phyloP scores from a whole-genome alignment of 2,797 vertebrate species.

The Bufotes viridis region DNA sequence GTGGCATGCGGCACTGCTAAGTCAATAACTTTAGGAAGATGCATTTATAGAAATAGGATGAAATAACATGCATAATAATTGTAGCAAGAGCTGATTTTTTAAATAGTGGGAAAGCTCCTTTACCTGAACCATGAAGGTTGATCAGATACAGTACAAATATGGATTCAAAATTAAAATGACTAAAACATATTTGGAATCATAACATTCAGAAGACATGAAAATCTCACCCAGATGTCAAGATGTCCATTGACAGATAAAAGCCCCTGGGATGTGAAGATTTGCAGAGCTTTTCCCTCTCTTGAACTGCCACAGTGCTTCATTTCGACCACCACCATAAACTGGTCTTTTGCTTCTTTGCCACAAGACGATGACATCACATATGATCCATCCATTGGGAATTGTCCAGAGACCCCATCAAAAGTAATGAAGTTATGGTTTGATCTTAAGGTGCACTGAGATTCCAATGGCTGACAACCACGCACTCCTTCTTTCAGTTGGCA shows the following conservation, averaged over 20 bases:
- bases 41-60: too few species aligned
- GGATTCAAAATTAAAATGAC: too few species aligned
- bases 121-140: not conserved
- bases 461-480: conserved; percentile 69
- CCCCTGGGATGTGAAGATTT: conserved; percentile 45
- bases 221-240: conserved; percentile 54
- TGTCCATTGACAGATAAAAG: conserved; percentile 34
- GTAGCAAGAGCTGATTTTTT: too few species aligned
- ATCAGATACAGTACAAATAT: not conserved
- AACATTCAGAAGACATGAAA: not conserved
- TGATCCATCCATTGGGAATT: conserved; percentile 63
- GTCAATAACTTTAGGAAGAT: too few species aligned
- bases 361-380: conserved; percentile 71
- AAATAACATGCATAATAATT: too few species aligned
- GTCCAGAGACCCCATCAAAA: conserved; percentile 73
- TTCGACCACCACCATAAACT: conserved; percentile 75
- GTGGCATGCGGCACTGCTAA: too few species aligned
- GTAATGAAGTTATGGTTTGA: conserved; percentile 64
- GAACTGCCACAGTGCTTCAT: not conserved
- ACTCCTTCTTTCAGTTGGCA: conserved; percentile 69
- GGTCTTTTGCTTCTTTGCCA: conserved; percentile 53
- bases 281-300: not conserved
- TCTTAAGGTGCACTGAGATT: conserved; percentile 68
- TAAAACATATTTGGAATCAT: not conserved
- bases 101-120: too few species aligned